Evolutionary conservation across 2,888 invertebrate genomes (phyloP).

Genomic region (Acrobasis suavella): DNA sequence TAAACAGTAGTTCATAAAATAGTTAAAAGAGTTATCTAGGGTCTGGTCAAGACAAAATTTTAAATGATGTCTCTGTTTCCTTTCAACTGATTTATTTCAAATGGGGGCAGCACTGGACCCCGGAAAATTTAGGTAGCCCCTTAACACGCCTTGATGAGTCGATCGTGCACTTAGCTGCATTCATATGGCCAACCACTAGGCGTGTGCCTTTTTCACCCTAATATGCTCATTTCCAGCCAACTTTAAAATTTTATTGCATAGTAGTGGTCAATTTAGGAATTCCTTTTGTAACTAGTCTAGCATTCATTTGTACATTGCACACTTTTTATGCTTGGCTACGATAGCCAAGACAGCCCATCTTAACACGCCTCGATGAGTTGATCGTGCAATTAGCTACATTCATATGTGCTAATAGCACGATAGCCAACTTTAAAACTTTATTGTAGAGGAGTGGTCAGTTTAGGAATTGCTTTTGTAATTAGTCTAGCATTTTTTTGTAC

Average conservation of each 20-base stretch:
- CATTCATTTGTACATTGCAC: too few relatives aligned
- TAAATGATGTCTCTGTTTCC: too few relatives aligned
- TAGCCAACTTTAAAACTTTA: slow-evolving; percentile 48
- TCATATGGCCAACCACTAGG: slow-evolving; percentile 65
- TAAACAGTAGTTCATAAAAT: too few relatives aligned
- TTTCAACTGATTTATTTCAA: too few relatives aligned
- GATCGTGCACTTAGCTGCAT: slow-evolving; percentile 76
- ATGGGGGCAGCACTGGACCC: too few relatives aligned
- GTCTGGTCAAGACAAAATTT: too few relatives aligned
- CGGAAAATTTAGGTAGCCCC: too few relatives aligned
- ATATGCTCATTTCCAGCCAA: slow-evolving; percentile 54
- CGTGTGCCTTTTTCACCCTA: slow-evolving; percentile 58
- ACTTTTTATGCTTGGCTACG: too few relatives aligned
- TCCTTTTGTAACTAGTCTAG: neutral
- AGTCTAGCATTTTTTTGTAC: too few relatives aligned
- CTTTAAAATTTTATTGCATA: slow-evolving; percentile 43
- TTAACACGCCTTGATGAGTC: slow-evolving; percentile 67
- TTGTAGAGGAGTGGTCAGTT: slow-evolving; percentile 19
- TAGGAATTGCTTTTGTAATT: neutral
- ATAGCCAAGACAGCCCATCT: too few relatives aligned
- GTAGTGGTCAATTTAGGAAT: neutral
- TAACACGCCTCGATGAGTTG: slow-evolving; percentile 69
- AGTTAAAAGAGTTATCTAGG: too few relatives aligned
- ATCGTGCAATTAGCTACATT: slow-evolving; percentile 77
- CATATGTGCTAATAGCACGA: slow-evolving; percentile 65